These are phyloP conservation scores for Spodoptera litura DNA, from an alignment of 1,140 invertebrate genomes.

Conservation along the genomic window DNA sequence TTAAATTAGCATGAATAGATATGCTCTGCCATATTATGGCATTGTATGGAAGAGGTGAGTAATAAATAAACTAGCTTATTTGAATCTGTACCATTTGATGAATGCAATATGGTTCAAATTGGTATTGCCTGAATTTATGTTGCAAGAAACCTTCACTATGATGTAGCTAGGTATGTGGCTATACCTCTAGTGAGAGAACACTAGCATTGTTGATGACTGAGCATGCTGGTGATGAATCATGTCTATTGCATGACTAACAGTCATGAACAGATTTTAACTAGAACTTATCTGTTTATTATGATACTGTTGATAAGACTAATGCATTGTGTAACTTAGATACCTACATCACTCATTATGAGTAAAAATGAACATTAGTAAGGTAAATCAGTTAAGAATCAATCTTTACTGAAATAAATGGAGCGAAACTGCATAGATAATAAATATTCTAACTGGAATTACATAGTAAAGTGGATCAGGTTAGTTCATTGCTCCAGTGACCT, in stretches of 20 bases:
- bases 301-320: neutral
- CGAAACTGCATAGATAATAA: neutral
- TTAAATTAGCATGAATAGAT: conserved; percentile 22
- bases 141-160: conserved; percentile 28
- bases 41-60: conserved; percentile 13
- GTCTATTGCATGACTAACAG: conserved; percentile 12
- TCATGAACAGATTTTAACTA: conserved; percentile 3
- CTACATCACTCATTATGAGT: neutral
- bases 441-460: neutral
- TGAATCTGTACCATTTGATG: neutral
- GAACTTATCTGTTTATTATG: neutral
- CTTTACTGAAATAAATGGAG: neutral
- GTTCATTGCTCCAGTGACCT: conserved; percentile 35
- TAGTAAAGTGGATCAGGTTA: conserved; percentile 23
- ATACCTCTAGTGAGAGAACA: neutral
- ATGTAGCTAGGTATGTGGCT: neutral
- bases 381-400: neutral
- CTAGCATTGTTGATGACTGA: neutral
- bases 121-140: neutral
- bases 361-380: too few relatives aligned
- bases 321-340: too few relatives aligned
- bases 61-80: neutral
- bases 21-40: conserved; percentile 9
- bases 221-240: conserved; percentile 16
- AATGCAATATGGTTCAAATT: conserved; percentile 31